A percentile compares a stretch with the other conserved stretches of the same genome.
Conservation (phyloP, 2,113 vertebrate species). For the Solenodon paradoxus region DNA sequence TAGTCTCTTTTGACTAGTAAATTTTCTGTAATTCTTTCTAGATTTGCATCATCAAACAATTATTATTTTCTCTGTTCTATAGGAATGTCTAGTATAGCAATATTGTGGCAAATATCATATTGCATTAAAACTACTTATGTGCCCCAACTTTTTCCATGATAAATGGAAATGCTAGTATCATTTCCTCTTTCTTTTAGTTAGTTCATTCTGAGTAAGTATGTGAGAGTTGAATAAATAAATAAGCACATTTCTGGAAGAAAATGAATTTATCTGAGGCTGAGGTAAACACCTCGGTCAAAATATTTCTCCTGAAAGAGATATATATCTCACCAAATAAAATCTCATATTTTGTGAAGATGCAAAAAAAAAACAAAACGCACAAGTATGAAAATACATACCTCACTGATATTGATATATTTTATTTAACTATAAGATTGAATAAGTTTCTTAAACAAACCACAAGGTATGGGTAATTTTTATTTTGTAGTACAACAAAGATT, state of each 20-base stretch:
- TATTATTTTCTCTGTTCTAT: not conserved
- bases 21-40: not conserved
- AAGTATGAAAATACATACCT: not conserved
- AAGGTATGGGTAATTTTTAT: not conserved
- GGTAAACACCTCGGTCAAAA: too few relatives aligned
- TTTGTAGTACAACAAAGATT: not conserved
- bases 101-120: not conserved
- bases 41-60: not conserved
- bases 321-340: not conserved
- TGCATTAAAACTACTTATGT: not conserved
- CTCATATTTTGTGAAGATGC: not conserved
- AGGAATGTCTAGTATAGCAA: not conserved
- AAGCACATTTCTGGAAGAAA: not conserved
- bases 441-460: not conserved
- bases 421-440: slow-evolving; percentile 2
- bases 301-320: too few relatives aligned
- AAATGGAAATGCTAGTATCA: not conserved
- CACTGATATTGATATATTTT: too few relatives aligned
- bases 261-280: not conserved
- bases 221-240: not conserved
- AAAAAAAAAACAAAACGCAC: not conserved
- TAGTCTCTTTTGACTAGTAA: not conserved
- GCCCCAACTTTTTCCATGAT: not conserved
- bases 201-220: not conserved
- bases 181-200: not conserved